Percentiles rank a stretch among this genome's conserved stretches.
These are phyloP conservation scores for Sus cebifrons DNA, from an alignment of 2,797 vertebrate genomes.

Conservation along the genomic window DNA sequence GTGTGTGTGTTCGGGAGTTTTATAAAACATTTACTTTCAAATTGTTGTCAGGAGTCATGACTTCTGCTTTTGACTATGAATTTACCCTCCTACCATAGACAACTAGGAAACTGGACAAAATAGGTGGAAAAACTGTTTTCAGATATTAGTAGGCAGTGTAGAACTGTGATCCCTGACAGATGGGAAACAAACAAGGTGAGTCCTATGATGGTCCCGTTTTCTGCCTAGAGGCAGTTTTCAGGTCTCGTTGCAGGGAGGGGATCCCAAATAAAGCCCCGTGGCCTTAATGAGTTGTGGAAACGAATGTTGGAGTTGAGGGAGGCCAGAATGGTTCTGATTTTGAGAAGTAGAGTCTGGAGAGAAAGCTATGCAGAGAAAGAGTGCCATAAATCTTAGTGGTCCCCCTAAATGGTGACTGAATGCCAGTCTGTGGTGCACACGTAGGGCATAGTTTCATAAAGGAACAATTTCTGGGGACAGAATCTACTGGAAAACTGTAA, in stretches of 20 bases:
- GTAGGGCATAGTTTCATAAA: not conserved
- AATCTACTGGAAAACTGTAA: not conserved
- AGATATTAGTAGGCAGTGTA: not conserved
- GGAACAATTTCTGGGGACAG: not conserved
- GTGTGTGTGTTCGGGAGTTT: not conserved
- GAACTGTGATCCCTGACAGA: not conserved
- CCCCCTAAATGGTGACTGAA: not conserved
- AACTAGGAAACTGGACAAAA: not conserved
- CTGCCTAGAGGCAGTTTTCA: not conserved
- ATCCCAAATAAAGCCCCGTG: not conserved
- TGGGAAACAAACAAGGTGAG: not conserved
- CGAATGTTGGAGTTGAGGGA: not conserved
- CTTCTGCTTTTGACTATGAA: not conserved
- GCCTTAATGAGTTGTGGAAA: not conserved
- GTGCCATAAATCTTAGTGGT: not conserved
- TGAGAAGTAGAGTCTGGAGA: not conserved
- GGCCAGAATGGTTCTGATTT: not conserved
- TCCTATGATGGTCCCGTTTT: not conserved
- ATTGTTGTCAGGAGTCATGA: not conserved
- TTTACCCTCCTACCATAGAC: not conserved
- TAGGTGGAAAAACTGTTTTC: not conserved
- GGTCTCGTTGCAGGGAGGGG: not conserved
- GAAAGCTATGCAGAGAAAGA: not conserved
- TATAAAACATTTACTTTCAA: constrained; percentile 31
- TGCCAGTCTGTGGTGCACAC: not conserved